These are phyloP conservation scores for Pipa parva DNA, from an alignment of 2,113 vertebrate species.

Conservation along the genomic window DNA sequence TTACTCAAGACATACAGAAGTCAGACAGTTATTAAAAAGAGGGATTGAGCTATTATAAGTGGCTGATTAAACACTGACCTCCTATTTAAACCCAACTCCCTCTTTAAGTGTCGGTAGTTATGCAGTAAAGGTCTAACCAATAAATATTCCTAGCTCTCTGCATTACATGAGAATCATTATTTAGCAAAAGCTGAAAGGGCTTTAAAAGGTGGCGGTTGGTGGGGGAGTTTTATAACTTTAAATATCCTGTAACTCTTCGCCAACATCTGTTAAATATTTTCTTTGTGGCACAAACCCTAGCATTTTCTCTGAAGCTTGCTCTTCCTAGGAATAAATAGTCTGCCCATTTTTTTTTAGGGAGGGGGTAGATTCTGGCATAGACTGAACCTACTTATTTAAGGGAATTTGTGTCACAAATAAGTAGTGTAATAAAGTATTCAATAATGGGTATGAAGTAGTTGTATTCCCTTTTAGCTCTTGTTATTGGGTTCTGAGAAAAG, in stretches of 20 bases:
- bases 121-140: neutral
- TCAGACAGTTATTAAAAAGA: neutral
- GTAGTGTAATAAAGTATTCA: neutral
- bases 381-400: neutral
- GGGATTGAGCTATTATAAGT: neutral
- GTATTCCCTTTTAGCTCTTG: too few relatives aligned
- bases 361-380: too few relatives aligned
- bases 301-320: neutral
- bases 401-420: neutral
- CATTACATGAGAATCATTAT: neutral
- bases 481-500: too few relatives aligned
- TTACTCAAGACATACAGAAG: neutral
- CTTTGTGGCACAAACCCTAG: neutral
- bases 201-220: neutral
- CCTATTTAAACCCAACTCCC: neutral
- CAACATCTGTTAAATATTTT: constrained; percentile 1
- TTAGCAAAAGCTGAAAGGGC: neutral
- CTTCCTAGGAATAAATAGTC: neutral
- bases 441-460: too few relatives aligned
- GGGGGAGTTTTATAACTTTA: neutral
- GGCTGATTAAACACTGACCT: neutral
- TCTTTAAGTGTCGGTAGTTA: neutral
- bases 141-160: neutral
- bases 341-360: neutral
- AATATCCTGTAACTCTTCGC: neutral